Conservation (phyloP, 2,113 vertebrate genomes). For the Erinaceus europaeus region DNA sequence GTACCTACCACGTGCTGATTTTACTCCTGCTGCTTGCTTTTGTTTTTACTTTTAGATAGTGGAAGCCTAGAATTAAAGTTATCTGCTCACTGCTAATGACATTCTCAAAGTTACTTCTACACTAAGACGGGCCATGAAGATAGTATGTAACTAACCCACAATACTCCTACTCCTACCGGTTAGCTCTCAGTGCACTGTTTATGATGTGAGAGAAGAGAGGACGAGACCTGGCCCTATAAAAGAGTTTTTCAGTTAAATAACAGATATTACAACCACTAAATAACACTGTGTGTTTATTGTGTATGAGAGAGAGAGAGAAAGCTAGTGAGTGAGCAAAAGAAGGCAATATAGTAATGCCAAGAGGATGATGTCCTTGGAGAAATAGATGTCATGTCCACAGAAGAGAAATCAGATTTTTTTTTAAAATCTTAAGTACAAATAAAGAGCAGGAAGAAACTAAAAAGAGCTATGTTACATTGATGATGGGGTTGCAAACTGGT, state of each 20-base stretch:
- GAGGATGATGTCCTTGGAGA: too few species aligned
- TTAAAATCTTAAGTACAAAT: too few species aligned
- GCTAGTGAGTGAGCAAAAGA: too few species aligned
- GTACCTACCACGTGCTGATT: neutral
- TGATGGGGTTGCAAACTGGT: too few species aligned
- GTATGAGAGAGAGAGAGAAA: too few species aligned
- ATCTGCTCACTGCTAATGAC: neutral
- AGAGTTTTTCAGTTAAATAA: neutral
- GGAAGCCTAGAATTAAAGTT: neutral
- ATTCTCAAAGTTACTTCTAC: neutral
- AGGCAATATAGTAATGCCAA: too few species aligned
- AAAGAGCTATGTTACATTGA: too few species aligned
- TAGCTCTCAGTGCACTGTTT: neutral
- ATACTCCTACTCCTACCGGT: fast-evolving
- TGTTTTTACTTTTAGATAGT: conserved; percentile 6
- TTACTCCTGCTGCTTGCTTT: neutral
- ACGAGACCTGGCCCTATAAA: neutral
- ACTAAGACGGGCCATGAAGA: neutral
- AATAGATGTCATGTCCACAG: too few species aligned
- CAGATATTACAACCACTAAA: neutral
- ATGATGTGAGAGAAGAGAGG: neutral
- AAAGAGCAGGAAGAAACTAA: too few species aligned
- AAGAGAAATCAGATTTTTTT: too few species aligned
- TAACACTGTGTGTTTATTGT: too few species aligned
- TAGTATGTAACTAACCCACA: fast-evolving